Conservation (phyloP, 2,888 invertebrate genomes). For the Chaetoderma sp. region DNA sequence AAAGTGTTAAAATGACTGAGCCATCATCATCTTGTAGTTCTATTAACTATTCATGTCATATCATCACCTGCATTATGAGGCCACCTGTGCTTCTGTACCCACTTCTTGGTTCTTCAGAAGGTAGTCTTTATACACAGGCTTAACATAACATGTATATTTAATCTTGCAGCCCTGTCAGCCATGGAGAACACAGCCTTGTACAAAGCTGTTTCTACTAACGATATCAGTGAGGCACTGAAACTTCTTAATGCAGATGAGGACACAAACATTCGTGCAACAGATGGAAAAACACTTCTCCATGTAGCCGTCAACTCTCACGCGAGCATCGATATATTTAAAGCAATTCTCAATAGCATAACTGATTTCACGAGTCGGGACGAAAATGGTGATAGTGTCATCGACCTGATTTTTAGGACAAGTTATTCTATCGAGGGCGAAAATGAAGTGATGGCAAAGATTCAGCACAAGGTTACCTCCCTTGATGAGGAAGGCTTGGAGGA, state of each 20-base stretch:
- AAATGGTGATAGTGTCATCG: constrained; percentile 45
- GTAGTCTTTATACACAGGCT: too few relatives aligned
- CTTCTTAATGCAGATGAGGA: constrained; percentile 35
- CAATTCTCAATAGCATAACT: constrained; percentile 41
- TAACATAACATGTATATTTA: background rate
- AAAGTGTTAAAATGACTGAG: too few relatives aligned
- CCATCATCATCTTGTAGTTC: too few relatives aligned
- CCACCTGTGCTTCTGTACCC: too few relatives aligned
- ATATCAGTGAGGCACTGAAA: constrained; percentile 35
- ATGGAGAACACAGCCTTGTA: constrained; percentile 35
- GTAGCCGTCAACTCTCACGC: constrained; percentile 41
- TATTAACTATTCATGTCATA: too few relatives aligned
- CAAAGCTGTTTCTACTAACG: constrained; percentile 39
- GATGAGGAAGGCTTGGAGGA: constrained; percentile 37
- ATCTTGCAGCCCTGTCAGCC: constrained; percentile 18
- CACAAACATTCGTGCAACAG: constrained; percentile 29
- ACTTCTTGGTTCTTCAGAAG: too few relatives aligned
- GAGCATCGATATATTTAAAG: constrained; percentile 41
- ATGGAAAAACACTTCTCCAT: constrained; percentile 46
- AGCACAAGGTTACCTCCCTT: constrained; percentile 32
- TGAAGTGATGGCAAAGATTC: constrained; percentile 33
- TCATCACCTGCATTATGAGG: too few relatives aligned
- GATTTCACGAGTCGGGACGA: constrained; percentile 39
- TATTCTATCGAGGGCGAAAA: constrained; percentile 28
- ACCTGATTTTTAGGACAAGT: constrained; percentile 37